A percentile compares a stretch with the other conserved stretches of the same genome.
Conservation (phyloP, 2,113 vertebrate genomes). For the Capricornis sumatraensis region DNA sequence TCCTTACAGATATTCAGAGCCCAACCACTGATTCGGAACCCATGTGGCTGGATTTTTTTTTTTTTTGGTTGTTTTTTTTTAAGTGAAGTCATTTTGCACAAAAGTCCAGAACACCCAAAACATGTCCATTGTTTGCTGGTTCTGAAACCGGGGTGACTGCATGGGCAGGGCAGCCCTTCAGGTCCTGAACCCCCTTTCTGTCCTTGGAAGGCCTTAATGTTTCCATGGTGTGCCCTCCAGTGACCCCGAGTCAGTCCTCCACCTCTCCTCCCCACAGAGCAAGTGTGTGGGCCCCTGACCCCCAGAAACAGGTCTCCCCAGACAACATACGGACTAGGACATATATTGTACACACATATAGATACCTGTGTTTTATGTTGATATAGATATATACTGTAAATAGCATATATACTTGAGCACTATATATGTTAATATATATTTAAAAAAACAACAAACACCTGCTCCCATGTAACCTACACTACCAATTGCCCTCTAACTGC, state of each 20-base stretch:
- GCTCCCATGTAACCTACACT: not conserved
- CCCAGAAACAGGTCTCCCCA: conserved; percentile 15
- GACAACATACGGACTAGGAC: not conserved
- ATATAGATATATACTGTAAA: conserved; percentile 60
- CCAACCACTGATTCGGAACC: not conserved
- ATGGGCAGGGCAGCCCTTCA: not conserved
- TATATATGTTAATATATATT: conserved; percentile 68
- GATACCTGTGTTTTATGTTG: conserved; percentile 61
- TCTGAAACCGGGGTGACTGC: not conserved
- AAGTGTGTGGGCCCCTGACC: not conserved
- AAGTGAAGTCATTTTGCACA: conserved; percentile 54
- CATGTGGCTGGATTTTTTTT: not conserved
- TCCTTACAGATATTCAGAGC: not conserved
- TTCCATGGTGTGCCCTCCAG: fast-evolving
- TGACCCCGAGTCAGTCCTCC: not conserved
- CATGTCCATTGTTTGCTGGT: not conserved
- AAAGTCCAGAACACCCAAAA: conserved; percentile 59
- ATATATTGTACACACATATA: conserved; percentile 26
- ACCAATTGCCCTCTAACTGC: not conserved
- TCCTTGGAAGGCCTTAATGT: conserved; percentile 7
- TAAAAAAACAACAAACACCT: not conserved
- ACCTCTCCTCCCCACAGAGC: not conserved
- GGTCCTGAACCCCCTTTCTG: not conserved
- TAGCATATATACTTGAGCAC: conserved; percentile 74
- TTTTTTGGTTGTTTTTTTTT: not conserved